Evolutionary conservation across 2,888 invertebrate species (phyloP), one percentile per base, ranked within the genome.

Genomic region (Agrochola litura): DNA sequence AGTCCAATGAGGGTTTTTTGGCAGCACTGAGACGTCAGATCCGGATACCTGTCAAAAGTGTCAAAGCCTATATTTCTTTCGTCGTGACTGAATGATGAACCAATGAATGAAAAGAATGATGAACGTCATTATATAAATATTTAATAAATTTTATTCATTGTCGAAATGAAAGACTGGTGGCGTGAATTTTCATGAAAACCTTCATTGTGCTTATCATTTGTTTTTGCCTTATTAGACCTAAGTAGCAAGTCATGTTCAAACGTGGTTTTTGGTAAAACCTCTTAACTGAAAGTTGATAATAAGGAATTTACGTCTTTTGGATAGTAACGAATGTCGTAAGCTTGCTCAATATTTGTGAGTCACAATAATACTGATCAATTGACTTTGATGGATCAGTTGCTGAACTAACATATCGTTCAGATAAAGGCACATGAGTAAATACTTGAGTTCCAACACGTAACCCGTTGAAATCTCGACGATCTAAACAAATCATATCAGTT

Each of bases 311-410:
- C 6, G 16, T 69, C 2, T 63, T 41, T 81, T 58, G 41, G 63
- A 46, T 58, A 58, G 56, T 43, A 46, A 46, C 52, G 6, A 76
- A 56, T 58, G 22, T 82, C 52, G 8, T 56, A 63, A 58, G 41
- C 43, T 79, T 79, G 56, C 52, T 61, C 61, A 67, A 79, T 64
- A 79, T 67, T 56, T 63, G 25, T 72, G 61, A 54, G 5, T 67
- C 80, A 64, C 22, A 52, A 22, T 19, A 46, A 16, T 41, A 19
- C 37, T 25, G 16, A 49, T 56, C 54, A 49, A 10, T n/a, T 58
- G 81, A 84, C 72, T 80, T 54, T 79, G 83, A 78, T 78, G 22
- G 72, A 83, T 84, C 10, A 43, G 30, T 41, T 66, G 4, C 2
- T 37, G 76, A 46, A 41, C 16, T 37, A 30, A 43, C 10, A 14